phyloP scores from a whole-genome alignment of 2,888 invertebrate species.

The Oxycera nigricornis region DNA sequence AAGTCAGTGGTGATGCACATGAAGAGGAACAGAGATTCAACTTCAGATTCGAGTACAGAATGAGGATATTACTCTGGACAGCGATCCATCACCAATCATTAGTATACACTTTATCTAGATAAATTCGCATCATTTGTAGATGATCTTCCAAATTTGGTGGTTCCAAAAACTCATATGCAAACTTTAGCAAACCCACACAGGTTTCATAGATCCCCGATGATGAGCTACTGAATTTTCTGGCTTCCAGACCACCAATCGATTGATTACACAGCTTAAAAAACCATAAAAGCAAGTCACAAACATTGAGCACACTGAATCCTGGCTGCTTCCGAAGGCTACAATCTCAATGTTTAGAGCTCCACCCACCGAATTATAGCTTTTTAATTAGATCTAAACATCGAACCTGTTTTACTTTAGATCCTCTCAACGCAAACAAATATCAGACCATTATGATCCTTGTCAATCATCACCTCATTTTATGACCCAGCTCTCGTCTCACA shows the following conservation, averaged over 20 bases:
- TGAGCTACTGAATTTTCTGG: neutral
- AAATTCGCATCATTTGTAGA: too few relatives aligned
- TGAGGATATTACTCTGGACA: too few relatives aligned
- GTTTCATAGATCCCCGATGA: neutral
- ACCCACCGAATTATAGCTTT: constrained; percentile 29
- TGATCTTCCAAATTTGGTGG: neutral
- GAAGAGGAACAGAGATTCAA: neutral
- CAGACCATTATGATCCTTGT: neutral
- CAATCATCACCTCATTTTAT: neutral
- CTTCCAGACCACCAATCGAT: constrained; percentile 18
- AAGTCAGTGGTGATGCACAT: neutral
- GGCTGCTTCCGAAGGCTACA: neutral
- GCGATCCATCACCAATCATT: too few relatives aligned
- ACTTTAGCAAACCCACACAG: neutral
- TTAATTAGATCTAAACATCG: neutral
- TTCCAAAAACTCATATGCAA: neutral
- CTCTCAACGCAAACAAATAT: neutral
- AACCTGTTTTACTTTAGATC: constrained; percentile 19
- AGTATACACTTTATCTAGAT: too few relatives aligned
- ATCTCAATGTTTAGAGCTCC: constrained; percentile 7
- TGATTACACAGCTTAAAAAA: constrained; percentile 27
- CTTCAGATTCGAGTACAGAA: too few relatives aligned
- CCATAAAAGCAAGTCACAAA: constrained; percentile 29
- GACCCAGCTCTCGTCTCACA: too few relatives aligned
- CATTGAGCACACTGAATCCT: neutral